These are phyloP conservation scores for Thymelicus acteon DNA, from an alignment of 2,888 invertebrate genomes.

Conservation along the genomic window DNA sequence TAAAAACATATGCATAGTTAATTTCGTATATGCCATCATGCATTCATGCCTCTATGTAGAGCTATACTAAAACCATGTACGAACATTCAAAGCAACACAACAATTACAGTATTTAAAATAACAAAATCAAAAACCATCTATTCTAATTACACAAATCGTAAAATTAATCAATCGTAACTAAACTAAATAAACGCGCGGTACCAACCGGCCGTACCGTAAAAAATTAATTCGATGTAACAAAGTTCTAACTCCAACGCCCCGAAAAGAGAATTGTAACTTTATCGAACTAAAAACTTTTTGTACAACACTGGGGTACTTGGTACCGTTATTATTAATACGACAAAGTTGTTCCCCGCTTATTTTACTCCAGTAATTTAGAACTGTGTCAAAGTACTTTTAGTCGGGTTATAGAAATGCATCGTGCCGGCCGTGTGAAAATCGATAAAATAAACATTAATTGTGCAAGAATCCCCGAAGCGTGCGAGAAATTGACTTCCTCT, in stretches of 20 bases:
- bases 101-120: conserved; percentile 22
- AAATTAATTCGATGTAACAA: conserved; percentile 59
- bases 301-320: conserved; percentile 66
- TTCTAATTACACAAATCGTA: conserved; percentile 74
- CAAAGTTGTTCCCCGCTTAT: conserved; percentile 72
- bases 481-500: conserved; percentile 29
- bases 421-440: conserved; percentile 79
- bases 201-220: conserved; percentile 54
- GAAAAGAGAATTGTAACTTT: conserved; percentile 67
- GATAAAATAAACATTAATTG: conserved; percentile 80
- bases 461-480: conserved; percentile 53
- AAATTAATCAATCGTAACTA: conserved; percentile 73
- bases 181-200: conserved; percentile 64
- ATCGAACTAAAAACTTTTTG: conserved; percentile 71
- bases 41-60: background rate
- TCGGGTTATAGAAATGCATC: conserved; percentile 63
- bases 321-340: conserved; percentile 75
- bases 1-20: no score
- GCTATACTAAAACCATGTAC: background rate
- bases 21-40: no score
- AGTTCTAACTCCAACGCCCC: conserved; percentile 63
- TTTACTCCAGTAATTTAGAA: conserved; percentile 66
- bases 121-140: conserved; percentile 37
- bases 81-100: background rate
- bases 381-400: conserved; percentile 62